phyloP scores from a whole-genome alignment of 2,797 vertebrate species.

The Diplodus sargus region DNA sequence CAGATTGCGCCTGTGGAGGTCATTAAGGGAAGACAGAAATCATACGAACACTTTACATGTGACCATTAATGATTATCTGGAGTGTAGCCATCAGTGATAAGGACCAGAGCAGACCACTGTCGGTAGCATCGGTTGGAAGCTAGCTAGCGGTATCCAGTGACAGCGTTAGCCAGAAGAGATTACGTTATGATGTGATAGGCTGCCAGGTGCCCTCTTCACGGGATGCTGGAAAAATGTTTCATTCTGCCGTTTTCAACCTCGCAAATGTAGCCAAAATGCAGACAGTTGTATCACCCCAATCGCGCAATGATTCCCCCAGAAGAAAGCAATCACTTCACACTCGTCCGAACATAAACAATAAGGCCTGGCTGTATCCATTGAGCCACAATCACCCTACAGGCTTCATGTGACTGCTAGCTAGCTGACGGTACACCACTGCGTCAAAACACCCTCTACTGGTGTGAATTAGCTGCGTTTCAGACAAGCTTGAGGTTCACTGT shows the following conservation, averaged over 20 bases:
- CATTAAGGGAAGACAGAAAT: conserved; percentile 7
- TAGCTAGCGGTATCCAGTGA: conserved; percentile 39
- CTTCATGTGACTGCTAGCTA: conserved; percentile 35
- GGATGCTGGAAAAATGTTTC: not conserved
- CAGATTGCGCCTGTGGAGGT: conserved; percentile 44
- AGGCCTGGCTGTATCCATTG: conserved; percentile 15
- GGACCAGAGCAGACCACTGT: not conserved
- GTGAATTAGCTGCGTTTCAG: not conserved
- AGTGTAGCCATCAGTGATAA: not conserved
- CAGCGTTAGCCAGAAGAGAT: conserved; percentile 42
- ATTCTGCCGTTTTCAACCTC: not conserved
- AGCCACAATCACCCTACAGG: not conserved
- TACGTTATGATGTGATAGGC: conserved; percentile 9
- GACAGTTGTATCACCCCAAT: fast-evolving
- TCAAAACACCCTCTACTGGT: conserved; percentile 44
- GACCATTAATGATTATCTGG: fast-evolving
- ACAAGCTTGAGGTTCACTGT: not conserved
- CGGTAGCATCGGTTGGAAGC: conserved; percentile 13
- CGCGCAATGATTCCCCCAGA: not conserved
- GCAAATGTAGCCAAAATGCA: not conserved
- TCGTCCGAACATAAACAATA: not conserved
- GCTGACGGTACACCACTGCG: conserved; percentile 45
- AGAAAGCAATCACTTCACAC: too few species aligned
- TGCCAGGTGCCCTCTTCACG: conserved; percentile 31
- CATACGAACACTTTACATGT: too few species aligned